Evolutionary conservation across 1,140 invertebrate genomes (phyloP), one percentile per base, ranked within the genome.

Genomic region (Brachionus paranguensis): DNA sequence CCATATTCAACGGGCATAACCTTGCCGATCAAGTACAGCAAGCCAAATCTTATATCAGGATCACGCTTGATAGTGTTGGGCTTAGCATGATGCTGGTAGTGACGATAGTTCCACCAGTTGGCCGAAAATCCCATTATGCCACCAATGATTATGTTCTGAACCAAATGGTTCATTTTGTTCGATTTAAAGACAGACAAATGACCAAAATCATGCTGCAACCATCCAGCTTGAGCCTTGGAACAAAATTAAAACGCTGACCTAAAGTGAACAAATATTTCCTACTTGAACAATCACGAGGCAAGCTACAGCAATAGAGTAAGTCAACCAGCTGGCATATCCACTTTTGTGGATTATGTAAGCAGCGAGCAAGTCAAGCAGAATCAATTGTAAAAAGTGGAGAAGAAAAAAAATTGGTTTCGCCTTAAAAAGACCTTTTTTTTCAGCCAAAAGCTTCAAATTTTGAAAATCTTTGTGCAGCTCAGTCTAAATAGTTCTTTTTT

Each of bases 101-200:
- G 89, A 20, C 88, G 86, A 85, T 88, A 88, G 85, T 89, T 89
- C 88, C 89, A 90, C 89, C 89, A 90, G 83, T 88, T 17, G 24
- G 60, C 43, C 20, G 53, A 64, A 50, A 47, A 41, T 6, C 83
- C 85, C 53, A 85, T 86, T 1, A 83, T 81, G 50, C 84, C 72
- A 65, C 84, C 84, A 55, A 86, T 85, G 20, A 84, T 78, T 41
- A 85, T 81, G 5, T 83, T 65, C 33, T 86, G 85, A 29, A 84
- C 43, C 8, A 85, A 24, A 47, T 85, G 84, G 53, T 86, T 85
- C 64, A 84, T 20, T 68, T 24, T 41, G 33, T 11, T 55, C 7
- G 47, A 83, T 45, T 84, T 85, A 47, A 86, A 86, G 11, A 86
- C 85, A 6, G 85, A 85, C 60, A 85, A 74, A 78, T 86, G 85